Evolutionary conservation across 2,113 vertebrate genomes (phyloP).

Genomic region (Vulpes lagopus): DNA sequence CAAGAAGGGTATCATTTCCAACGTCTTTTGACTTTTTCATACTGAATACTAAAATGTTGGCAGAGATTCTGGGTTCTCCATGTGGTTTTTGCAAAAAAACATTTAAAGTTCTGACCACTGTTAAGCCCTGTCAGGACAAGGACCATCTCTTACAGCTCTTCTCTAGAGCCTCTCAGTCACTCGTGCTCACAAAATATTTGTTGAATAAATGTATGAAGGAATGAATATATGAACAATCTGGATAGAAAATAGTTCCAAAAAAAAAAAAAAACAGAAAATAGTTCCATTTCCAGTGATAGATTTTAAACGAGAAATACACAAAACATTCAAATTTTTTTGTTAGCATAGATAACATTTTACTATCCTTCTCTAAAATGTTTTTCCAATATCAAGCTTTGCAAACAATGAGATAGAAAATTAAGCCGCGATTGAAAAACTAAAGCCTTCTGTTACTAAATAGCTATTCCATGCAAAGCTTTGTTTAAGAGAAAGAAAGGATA

Average conservation of each 20-base stretch:
- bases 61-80: not conserved
- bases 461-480: conserved; percentile 13
- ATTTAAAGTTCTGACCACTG: conserved; percentile 4
- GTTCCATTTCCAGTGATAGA: not conserved
- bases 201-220: conserved; percentile 6
- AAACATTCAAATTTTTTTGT: not conserved
- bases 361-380: conserved; percentile 7
- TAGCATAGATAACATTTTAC: not conserved
- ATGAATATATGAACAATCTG: not conserved
- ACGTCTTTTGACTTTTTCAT: not conserved
- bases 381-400: conserved; percentile 52
- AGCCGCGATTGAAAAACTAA: not conserved
- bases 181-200: not conserved
- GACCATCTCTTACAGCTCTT: not conserved
- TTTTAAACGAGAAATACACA: conserved; percentile 46
- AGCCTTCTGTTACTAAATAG: conserved; percentile 49
- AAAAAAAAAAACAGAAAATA: too few relatives aligned
- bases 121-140: not conserved
- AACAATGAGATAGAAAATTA: conserved; percentile 28
- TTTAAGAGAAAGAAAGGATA: conserved; percentile 34
- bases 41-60: not conserved
- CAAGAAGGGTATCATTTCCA: not conserved
- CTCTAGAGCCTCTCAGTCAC: not conserved
- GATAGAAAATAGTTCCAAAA: not conserved
- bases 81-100: not conserved